These are phyloP conservation scores for Dryadula phaetusa DNA, from an alignment of 2,888 invertebrate species.

Conservation along the genomic window DNA sequence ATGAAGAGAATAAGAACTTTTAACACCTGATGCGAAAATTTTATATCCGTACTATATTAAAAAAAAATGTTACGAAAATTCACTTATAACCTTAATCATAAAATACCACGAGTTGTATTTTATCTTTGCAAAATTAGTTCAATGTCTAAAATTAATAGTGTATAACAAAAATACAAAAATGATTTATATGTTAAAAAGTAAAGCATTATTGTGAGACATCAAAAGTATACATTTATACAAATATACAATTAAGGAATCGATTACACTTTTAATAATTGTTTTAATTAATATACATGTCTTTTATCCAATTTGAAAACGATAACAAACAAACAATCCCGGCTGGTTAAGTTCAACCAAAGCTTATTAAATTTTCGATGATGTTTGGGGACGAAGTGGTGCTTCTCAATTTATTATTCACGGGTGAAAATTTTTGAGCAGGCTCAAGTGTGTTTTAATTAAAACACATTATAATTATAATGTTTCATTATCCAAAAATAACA, in stretches of 20 bases:
- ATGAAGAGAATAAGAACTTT: no score
- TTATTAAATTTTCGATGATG: slow-evolving; percentile 32
- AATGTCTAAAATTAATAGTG: neutral
- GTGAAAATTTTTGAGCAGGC: no score
- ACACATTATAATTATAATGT: no score
- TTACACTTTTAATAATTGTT: neutral
- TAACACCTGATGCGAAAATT: no score
- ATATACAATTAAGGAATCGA: neutral
- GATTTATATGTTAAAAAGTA: neutral
- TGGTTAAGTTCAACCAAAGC: neutral
- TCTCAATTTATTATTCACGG: no score
- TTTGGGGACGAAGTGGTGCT: slow-evolving; percentile 68
- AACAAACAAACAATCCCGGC: slow-evolving; percentile 6
- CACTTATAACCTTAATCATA: no score
- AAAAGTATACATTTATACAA: neutral
- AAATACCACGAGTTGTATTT: no score
- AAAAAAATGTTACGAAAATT: no score
- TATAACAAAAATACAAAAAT: neutral
- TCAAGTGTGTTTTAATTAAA: no score
- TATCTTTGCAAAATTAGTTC: no score
- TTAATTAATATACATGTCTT: neutral
- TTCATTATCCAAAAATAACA: no score
- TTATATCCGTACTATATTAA: no score
- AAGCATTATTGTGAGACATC: neutral
- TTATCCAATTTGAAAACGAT: neutral